These are phyloP conservation scores for Phataginus tetradactyla DNA, from an alignment of 2,797 vertebrate species.

Conservation along the genomic window DNA sequence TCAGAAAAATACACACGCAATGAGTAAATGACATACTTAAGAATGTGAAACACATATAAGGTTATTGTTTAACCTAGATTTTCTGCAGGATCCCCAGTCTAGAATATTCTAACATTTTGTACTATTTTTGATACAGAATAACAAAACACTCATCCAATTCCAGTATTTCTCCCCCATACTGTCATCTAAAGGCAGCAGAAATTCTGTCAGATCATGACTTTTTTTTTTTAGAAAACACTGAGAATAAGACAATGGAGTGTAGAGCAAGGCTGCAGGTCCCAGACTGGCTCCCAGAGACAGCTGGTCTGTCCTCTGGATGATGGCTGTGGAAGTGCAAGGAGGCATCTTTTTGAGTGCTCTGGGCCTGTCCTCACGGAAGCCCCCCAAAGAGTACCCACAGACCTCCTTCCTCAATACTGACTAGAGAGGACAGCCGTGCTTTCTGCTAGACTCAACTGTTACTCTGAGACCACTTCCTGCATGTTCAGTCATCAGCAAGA, in stretches of 20 bases:
- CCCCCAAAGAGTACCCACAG: slow-evolving; percentile 17
- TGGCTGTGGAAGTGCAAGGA: background rate
- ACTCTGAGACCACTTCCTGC: background rate
- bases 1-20: background rate
- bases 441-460: background rate
- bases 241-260: background rate
- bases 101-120: background rate
- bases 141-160: background rate
- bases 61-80: background rate
- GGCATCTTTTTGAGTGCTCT: background rate
- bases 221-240: background rate
- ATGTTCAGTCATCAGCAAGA: background rate
- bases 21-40: background rate
- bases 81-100: background rate
- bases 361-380: background rate
- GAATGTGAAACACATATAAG: background rate
- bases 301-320: background rate
- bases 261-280: background rate
- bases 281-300: background rate
- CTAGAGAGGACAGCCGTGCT: background rate
- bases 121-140: background rate
- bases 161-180: background rate
- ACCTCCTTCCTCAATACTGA: background rate
- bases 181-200: background rate
- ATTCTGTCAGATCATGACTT: background rate